Conservation (phyloP, 1,140 invertebrate genomes). For the Stegodyphus mimosarum region DNA sequence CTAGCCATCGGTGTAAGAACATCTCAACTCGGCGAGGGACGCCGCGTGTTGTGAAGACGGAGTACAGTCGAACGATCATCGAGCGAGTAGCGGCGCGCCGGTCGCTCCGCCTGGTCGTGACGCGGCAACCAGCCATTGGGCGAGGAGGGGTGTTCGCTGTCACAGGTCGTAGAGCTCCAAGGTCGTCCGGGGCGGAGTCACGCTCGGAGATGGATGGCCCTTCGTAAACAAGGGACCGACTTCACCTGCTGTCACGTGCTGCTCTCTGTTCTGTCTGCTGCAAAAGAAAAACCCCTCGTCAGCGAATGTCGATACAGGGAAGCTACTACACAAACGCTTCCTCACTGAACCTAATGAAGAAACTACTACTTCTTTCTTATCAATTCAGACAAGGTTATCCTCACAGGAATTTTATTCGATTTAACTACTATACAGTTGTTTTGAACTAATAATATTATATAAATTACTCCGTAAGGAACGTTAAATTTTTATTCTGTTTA, state of each 20-base stretch:
- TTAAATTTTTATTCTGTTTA: no score
- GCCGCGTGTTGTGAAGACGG: slow-evolving; percentile 38
- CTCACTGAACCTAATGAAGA: no score
- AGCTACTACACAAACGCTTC: not conserved
- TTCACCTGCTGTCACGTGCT: slow-evolving; percentile 56
- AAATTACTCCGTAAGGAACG: no score
- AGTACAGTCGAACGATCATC: not conserved
- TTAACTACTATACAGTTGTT: no score
- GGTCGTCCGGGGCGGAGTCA: slow-evolving; percentile 32
- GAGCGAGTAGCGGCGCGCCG: slow-evolving; percentile 4
- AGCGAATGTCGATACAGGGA: not conserved
- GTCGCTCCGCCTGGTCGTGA: slow-evolving; percentile 18
- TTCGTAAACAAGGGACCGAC: slow-evolving; percentile 53
- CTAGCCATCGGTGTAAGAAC: slow-evolving; percentile 52
- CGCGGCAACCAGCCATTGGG: slow-evolving; percentile 22
- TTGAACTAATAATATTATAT: no score
- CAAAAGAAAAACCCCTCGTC: slow-evolving; percentile 9
- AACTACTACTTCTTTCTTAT: no score
- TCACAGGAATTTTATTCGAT: no score
- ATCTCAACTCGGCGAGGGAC: slow-evolving; percentile 45
- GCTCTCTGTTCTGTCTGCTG: slow-evolving; percentile 14
- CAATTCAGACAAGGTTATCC: no score
- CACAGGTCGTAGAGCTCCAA: slow-evolving; percentile 22
- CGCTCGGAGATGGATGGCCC: slow-evolving; percentile 42
- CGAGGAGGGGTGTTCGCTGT: slow-evolving; percentile 12